Base-by-base conservation (phyloP, 30 jellyfish, hydroid and myxozoan genomes). In the Nemopilema nomurai region DNA sequence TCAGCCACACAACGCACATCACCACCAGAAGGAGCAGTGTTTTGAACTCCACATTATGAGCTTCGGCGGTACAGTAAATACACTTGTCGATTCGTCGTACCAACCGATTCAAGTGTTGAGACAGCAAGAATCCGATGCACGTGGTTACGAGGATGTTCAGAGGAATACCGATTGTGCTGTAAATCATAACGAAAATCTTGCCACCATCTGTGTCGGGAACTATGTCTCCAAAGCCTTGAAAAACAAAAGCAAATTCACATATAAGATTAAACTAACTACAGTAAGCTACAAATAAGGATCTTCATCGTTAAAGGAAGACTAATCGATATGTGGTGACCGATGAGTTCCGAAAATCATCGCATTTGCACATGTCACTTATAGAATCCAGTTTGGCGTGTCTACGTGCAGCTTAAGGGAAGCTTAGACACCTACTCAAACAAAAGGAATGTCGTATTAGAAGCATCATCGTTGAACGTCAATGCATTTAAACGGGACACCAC, bases 171-270 rank as follows among this genome's bases (percentile, higher is more conserved):
- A 80, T 67, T 25, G 52, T 66, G n/a, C 81, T 28, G 67, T 80
- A 80, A 0, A 80, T 20, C 17, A 80, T 70, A 16, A 80, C 81
- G 31, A 80, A 80, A 8, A 80, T 41, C 26, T 67, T 80, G 49
- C 90, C 90, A 30, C 83, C 90, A 0, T 80, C 83, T 16, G 90
- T 80, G 8, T 66, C 74, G 4, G 90, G 90, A 23, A 80, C 82
- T 1, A 80, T 80, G 66, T 80, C 81, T 16, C 90, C 90, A 49
- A 66, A 80, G 0, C 90, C 90, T 80, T 16, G 17, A 24, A 4
- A 23, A 74, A 0, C 49, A n/a, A 13, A 71, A 20, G 9, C 18
- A 67, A 20, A 16, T 18, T 67, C 9, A 18, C 24, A 33, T 8
- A 28, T 67, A 19, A 19, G 7, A 18, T 16, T 19, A 67, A 67